Percentiles rank a stretch among this genome's conserved stretches.
These are phyloP conservation scores for Tethea ocularis DNA, from an alignment of 2,888 invertebrate genomes.

Conservation along the genomic window DNA sequence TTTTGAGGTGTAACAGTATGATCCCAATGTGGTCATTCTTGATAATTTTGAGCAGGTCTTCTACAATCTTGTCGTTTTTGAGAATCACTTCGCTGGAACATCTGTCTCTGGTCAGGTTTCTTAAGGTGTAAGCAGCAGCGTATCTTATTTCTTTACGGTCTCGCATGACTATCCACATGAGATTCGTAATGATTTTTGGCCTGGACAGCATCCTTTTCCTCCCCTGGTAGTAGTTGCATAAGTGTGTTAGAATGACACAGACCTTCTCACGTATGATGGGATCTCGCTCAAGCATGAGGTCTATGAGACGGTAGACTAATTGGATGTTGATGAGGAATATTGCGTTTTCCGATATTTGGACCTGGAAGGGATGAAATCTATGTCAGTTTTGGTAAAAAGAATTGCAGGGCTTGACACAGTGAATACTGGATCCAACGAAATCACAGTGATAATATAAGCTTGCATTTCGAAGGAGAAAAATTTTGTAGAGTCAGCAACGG, in stretches of 20 bases:
- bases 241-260: conserved; percentile 56
- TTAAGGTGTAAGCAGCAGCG: conserved; percentile 63
- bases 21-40: conserved; percentile 67
- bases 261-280: conserved; percentile 70
- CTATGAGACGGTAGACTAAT: conserved; percentile 64
- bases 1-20: conserved; percentile 61
- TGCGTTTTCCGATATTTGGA: conserved; percentile 69
- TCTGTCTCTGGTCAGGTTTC: conserved; percentile 55
- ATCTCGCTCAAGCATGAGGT: conserved; percentile 57
- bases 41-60: conserved; percentile 65
- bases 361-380: conserved; percentile 42
- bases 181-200: conserved; percentile 53
- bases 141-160: conserved; percentile 70
- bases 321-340: conserved; percentile 62
- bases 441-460: too few species aligned
- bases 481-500: too few species aligned
- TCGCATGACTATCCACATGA: conserved; percentile 59
- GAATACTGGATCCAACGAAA: too few species aligned
- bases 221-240: conserved; percentile 62
- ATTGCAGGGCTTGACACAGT: not conserved
- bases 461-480: too few species aligned
- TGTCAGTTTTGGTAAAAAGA: not conserved
- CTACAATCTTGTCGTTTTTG: conserved; percentile 52
- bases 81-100: conserved; percentile 56
- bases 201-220: conserved; percentile 55